Base-by-base conservation (phyloP, 2,797 vertebrate species). In the Chromobotia macracanthus region DNA sequence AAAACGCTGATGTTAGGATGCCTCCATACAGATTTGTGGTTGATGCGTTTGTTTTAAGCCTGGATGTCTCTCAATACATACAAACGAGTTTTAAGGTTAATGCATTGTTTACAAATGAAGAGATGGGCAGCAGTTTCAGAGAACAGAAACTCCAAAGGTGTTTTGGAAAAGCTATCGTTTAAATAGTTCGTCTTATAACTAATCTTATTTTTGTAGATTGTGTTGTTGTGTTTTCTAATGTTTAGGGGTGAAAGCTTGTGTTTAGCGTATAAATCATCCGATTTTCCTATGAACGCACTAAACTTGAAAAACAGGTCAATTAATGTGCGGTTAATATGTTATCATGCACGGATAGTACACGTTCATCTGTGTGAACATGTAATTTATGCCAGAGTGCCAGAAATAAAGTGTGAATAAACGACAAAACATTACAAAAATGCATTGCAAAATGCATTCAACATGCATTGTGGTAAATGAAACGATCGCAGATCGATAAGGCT, bases 281-380 rank as follows among this genome's bases (percentile, higher is more conserved):
- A 35, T 64, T 64, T 35, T 13, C 8, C 16, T 23, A 21, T 77
- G 15, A 63, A 70, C 6, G 46, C 10, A 71, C 66, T 70, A n/a
- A 71, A 78, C 56, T 71, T 78, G 67, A 78, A 78, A 78, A 78
- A 71, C 76, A 63, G 76, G 44, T 71, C 9, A 69, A 46, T 67
- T 58, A 7, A 19, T 76, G 19, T n/a, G 44, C 7, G 15, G 35
- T 38, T 67, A 69, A 70, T 60, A 55, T 51, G 23, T 28, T 35
- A 50, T 77, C 28, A 78, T 48, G 15, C 25, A 41, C 56, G 12
- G 60, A 23, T 31, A 23, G 66, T 5, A n/a, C 68, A 31, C 3
- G 51, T 28, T 69, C n/a, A 60, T 63, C 28, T 48, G 28, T 28
- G 28, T 12, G 38, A 68, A 75, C 60, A 23, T 21, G 41, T 18